Evolutionary conservation across 2,797 vertebrate genomes (phyloP), one percentile per base, ranked within the genome.

Genomic region (Neoniphon sammara): DNA sequence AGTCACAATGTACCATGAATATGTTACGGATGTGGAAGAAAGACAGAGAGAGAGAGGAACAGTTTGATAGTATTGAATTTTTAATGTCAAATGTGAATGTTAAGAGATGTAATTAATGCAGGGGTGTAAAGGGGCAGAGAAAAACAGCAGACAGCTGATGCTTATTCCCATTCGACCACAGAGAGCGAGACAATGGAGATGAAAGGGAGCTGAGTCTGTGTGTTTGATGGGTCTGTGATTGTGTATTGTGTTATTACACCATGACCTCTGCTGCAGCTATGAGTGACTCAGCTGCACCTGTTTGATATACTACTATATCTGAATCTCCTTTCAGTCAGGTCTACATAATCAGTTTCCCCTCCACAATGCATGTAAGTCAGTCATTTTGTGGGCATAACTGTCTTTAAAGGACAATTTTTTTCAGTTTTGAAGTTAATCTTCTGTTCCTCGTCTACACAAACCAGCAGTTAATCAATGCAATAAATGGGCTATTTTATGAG

Each of bases 91-190:
- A 60, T 15, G 46, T 63, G 69, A 54, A 21, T 20, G 56, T 56
- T 55, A 55, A 42, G 47, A 60, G 46, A 54, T 6, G 23, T 63
- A 54, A 85, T 71, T 66, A 80, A 55, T 20, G 52, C 34, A 25
- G 31, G 65, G 23, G 9, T 9, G 36, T 9, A 53, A 79, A 66
- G 73, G 57, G 53, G 30, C 59, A 70, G 46, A 66, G 27, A 56
- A 54, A 46, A 9, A 47, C 46, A 34, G 54, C 20, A 54, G 30
- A 59, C 21, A 53, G 36, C 30, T 50, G 50, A 14, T 52, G 54
- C 60, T 53, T 62, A 54, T 65, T 78, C 18, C 47, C 3, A 55
- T 69, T 78, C 30, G 54, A 1, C 8, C 49, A 12, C 7, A 52
- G 49, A 21, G 49, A n/a, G n/a, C n/a, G n/a, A 52, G 31, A 62